Evolutionary conservation across 2,888 invertebrate genomes (phyloP).

Genomic region (Rotaria magnacalcarata): DNA sequence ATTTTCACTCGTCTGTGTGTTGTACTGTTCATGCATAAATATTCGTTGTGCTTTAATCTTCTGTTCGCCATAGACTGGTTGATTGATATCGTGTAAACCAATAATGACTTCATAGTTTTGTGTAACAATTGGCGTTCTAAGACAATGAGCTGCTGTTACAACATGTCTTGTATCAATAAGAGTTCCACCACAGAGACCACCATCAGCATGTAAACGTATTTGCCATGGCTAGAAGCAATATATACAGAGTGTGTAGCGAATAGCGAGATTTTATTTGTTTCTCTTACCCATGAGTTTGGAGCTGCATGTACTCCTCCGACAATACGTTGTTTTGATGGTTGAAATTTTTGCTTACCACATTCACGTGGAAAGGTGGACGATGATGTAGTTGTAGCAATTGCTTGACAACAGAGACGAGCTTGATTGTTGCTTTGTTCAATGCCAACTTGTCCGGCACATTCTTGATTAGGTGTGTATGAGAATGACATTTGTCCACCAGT

Average conservation of each 20-base stretch:
- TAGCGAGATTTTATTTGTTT: neutral
- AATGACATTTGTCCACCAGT: neutral
- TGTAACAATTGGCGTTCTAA: neutral
- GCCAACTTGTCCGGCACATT: too few species aligned
- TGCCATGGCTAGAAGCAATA: neutral
- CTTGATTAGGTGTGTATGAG: too few species aligned
- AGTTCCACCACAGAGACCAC: constrained; percentile 7
- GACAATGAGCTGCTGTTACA: neutral
- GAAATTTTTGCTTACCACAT: neutral
- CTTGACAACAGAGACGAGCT: too few species aligned
- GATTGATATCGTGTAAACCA: neutral
- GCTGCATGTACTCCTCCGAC: neutral
- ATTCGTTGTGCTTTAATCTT: neutral
- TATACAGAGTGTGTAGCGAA: neutral
- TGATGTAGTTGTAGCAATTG: too few species aligned
- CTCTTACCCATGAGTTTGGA: neutral
- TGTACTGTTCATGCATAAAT: constrained; percentile 5
- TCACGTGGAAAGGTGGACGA: neutral
- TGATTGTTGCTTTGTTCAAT: too few species aligned
- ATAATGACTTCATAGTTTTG: neutral
- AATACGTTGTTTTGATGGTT: neutral
- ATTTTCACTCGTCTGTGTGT: neutral
- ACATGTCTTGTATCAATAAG: neutral
- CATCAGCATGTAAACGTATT: neutral
- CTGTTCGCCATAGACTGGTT: neutral